These are phyloP conservation scores for Eupelmus urozonus DNA, from an alignment of 2,888 invertebrate genomes.

Conservation along the genomic window DNA sequence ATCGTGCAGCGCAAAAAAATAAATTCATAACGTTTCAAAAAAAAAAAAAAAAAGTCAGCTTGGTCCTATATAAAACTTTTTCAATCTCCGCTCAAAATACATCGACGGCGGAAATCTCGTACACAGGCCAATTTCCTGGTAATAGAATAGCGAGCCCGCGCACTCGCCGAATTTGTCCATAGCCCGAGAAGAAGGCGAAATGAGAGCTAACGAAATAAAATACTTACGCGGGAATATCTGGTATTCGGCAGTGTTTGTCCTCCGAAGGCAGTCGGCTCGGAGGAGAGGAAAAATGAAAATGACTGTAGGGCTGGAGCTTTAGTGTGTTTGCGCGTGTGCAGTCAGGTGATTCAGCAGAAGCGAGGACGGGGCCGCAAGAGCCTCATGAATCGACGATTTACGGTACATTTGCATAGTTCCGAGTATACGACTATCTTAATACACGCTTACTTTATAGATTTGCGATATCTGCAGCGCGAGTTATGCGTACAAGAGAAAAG, in stretches of 20 bases:
- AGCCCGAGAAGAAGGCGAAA: not conserved
- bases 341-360: no score
- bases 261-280: not conserved
- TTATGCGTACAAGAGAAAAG: not conserved
- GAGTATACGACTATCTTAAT: slow-evolving; percentile 63
- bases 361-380: slow-evolving; percentile 6
- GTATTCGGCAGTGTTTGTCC: slow-evolving; percentile 7
- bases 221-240: slow-evolving; percentile 2
- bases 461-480: not conserved
- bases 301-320: not conserved
- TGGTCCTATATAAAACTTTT: slow-evolving; percentile 22
- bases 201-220: slow-evolving; percentile 21
- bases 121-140: not conserved
- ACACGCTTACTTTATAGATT: not conserved
- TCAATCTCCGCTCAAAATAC: slow-evolving; percentile 24
- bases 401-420: slow-evolving; percentile 68
- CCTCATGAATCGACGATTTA: slow-evolving; percentile 67
- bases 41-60: not conserved
- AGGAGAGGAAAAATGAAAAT: not conserved
- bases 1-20: not conserved
- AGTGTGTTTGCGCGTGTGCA: no score
- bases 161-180: no score
- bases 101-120: not conserved
- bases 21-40: slow-evolving; percentile 9
- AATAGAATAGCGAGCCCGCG: not conserved